A percentile compares a stretch with the other conserved stretches of the same genome.
Conservation (phyloP, 2,888 invertebrate species). For the Catocala fraxini region DNA sequence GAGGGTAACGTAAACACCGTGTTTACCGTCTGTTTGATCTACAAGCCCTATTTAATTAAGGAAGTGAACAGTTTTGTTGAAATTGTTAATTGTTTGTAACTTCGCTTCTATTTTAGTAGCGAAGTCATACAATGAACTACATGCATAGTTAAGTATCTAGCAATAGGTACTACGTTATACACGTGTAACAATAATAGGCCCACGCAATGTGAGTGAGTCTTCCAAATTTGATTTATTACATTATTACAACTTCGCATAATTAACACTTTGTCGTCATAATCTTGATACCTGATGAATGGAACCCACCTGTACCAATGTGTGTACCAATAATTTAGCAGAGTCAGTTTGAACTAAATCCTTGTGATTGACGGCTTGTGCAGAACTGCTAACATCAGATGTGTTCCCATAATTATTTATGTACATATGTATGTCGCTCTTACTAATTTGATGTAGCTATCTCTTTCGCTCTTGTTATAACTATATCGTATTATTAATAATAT, state of each 20-base stretch:
- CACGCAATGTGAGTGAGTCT: slow-evolving; percentile 1
- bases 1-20: slow-evolving; percentile 10
- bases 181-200: slow-evolving; percentile 18
- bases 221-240: slow-evolving; percentile 11
- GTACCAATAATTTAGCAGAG: slow-evolving; percentile 16
- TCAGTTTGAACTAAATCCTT: slow-evolving; percentile 22
- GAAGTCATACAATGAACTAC: slow-evolving; percentile 21
- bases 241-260: slow-evolving; percentile 22
- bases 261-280: slow-evolving; percentile 24
- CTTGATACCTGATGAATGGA: slow-evolving; percentile 8
- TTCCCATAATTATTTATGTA: slow-evolving; percentile 30
- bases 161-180: not conserved
- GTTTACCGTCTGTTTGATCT: slow-evolving; percentile 22
- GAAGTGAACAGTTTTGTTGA: slow-evolving; percentile 35
- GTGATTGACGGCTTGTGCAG: slow-evolving; percentile 28
- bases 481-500: too few relatives aligned
- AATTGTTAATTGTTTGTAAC: slow-evolving; percentile 27
- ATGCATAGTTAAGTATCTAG: too few relatives aligned
- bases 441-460: not conserved
- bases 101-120: slow-evolving; percentile 16
- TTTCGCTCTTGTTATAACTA: too few relatives aligned
- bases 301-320: slow-evolving; percentile 9
- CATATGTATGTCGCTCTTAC: slow-evolving; percentile 8
- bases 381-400: slow-evolving; percentile 20
- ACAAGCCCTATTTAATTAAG: slow-evolving; percentile 21